These are phyloP conservation scores for Marcusenius ussheri DNA, from an alignment of 2,113 vertebrate species.

Conservation along the genomic window DNA sequence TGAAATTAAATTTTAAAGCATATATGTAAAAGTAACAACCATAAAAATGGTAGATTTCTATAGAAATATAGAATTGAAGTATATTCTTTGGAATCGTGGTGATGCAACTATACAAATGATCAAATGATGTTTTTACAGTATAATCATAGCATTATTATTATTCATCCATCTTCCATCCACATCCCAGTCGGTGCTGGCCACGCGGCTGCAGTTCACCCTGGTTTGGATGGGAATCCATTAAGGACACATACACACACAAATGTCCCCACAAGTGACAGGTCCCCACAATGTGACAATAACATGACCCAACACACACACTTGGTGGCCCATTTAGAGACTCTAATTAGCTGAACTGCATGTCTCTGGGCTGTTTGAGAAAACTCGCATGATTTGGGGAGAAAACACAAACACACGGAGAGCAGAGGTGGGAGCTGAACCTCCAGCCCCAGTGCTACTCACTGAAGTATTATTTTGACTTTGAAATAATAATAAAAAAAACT, in stretches of 20 bases:
- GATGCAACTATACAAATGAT: neutral
- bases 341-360: neutral
- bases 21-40: neutral
- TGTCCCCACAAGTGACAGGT: too few species aligned
- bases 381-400: neutral
- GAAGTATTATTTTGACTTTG: neutral
- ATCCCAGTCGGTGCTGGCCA: neutral
- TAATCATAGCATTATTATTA: neutral
- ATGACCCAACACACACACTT: neutral
- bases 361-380: neutral
- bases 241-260: neutral
- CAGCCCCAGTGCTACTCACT: neutral
- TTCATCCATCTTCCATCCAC: too few species aligned
- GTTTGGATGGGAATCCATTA: neutral
- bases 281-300: neutral
- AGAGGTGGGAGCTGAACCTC: neutral
- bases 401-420: neutral
- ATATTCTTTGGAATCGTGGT: neutral
- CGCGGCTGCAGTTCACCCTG: neutral
- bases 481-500: neutral
- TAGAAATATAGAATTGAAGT: neutral
- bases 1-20: neutral
- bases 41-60: neutral
- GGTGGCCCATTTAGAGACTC: neutral
- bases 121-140: neutral